Conservation (phyloP, 1,140 invertebrate species). For the Procambarus virginalis region DNA sequence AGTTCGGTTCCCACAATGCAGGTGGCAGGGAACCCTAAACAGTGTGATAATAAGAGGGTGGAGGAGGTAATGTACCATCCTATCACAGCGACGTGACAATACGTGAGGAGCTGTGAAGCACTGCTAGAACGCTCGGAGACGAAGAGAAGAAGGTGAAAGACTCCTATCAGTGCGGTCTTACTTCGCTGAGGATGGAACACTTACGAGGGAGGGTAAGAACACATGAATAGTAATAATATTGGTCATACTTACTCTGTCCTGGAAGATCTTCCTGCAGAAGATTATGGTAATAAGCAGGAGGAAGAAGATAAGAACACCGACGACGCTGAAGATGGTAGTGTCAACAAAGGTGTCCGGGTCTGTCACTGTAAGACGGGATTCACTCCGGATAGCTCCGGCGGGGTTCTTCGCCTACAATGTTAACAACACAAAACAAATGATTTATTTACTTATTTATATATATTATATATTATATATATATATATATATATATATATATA, state of each 20-base stretch:
- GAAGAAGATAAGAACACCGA: neutral
- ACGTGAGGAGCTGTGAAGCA: too few relatives aligned
- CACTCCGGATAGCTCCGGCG: neutral
- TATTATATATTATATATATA: conserved; percentile 1
- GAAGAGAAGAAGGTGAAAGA: too few relatives aligned
- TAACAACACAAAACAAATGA: neutral
- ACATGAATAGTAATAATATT: neutral
- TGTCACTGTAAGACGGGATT: neutral
- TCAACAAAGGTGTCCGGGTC: neutral
- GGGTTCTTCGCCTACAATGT: conserved; percentile 15
- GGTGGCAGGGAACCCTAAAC: too few relatives aligned
- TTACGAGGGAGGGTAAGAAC: too few relatives aligned
- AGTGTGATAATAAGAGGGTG: too few relatives aligned
- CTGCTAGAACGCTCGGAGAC: too few relatives aligned
- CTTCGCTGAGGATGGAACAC: too few relatives aligned
- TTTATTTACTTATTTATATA: neutral
- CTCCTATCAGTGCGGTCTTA: too few relatives aligned
- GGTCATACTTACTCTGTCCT: conserved; percentile 10
- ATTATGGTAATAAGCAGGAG: conserved; percentile 16
- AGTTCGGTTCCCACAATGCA: too few relatives aligned
- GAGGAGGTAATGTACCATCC: too few relatives aligned
- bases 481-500: neutral
- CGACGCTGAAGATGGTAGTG: neutral
- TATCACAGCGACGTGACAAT: too few relatives aligned
- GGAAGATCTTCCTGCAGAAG: conserved; percentile 32